These are phyloP conservation scores for Brachymystax lenok DNA, from an alignment of 2,797 vertebrate species.

Conservation along the genomic window DNA sequence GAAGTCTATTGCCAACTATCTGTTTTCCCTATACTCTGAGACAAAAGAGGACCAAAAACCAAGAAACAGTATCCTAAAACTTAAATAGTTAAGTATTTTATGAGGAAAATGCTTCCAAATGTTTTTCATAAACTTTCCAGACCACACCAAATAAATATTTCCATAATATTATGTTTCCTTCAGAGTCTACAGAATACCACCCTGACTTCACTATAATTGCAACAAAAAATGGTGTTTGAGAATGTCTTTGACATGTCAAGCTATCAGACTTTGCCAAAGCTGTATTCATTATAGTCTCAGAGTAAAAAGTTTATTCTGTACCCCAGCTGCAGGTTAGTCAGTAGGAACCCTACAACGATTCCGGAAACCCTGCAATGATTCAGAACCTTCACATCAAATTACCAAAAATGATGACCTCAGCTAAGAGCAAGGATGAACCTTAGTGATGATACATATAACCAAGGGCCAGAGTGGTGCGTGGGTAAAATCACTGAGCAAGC, in stretches of 20 bases:
- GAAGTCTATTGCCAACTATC: neutral
- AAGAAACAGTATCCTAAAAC: slow-evolving; percentile 89
- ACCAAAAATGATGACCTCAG: slow-evolving; percentile 32
- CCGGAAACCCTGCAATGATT: neutral
- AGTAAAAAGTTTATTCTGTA: neutral
- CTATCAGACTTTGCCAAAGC: slow-evolving; percentile 66
- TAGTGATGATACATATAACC: neutral
- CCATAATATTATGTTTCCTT: slow-evolving; percentile 92
- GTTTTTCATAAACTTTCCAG: slow-evolving; percentile 90
- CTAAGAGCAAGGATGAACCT: slow-evolving; percentile 1
- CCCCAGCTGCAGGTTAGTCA: neutral
- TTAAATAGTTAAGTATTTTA: slow-evolving; percentile 95
- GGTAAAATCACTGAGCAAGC: too few species aligned
- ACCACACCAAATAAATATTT: slow-evolving; percentile 93
- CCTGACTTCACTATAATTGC: slow-evolving; percentile 86
- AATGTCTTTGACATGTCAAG: slow-evolving; percentile 71
- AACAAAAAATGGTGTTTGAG: slow-evolving; percentile 79
- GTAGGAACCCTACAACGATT: neutral
- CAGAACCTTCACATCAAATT: neutral
- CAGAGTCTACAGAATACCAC: slow-evolving; percentile 87
- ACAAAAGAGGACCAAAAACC: slow-evolving; percentile 61
- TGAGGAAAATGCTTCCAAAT: slow-evolving; percentile 98
- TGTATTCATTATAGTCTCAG: slow-evolving; percentile 50
- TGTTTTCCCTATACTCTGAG: neutral
- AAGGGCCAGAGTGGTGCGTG: neutral